Conservation (phyloP, 2,113 vertebrate species). For the Megaceryle torquata region DNA sequence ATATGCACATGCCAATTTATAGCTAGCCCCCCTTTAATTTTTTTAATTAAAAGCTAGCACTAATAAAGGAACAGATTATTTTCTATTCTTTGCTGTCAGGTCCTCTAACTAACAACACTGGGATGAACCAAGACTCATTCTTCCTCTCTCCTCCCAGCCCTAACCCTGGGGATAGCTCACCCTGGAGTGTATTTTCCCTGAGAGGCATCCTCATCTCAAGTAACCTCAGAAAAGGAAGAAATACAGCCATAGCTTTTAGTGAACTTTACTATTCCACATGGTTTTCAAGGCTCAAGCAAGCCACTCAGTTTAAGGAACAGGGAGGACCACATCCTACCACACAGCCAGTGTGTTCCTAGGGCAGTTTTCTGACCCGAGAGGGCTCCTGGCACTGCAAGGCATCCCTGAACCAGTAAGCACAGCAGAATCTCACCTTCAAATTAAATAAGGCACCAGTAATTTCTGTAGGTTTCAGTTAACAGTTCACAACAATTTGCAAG, state of each 20-base stretch:
- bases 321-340: not conserved
- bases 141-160: not conserved
- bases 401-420: accelerated
- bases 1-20: not conserved
- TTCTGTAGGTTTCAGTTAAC: not conserved
- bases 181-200: not conserved
- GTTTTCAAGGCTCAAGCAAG: not conserved
- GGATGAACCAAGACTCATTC: not conserved
- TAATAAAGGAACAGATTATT: not conserved
- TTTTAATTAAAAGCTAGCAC: not conserved
- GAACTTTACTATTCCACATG: not conserved
- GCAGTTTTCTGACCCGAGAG: accelerated
- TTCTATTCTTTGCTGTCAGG: not conserved
- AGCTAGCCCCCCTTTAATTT: not conserved
- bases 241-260: not conserved
- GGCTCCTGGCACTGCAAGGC: not conserved
- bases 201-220: not conserved
- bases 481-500: not conserved
- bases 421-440: not conserved
- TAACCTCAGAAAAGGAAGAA: not conserved
- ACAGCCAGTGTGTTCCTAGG: not conserved
- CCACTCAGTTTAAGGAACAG: not conserved
- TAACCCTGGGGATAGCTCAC: not conserved
- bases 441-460: not conserved
- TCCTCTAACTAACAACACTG: not conserved